Base-by-base conservation (phyloP, 2,888 invertebrate species). In the Pegoplata infirma region DNA sequence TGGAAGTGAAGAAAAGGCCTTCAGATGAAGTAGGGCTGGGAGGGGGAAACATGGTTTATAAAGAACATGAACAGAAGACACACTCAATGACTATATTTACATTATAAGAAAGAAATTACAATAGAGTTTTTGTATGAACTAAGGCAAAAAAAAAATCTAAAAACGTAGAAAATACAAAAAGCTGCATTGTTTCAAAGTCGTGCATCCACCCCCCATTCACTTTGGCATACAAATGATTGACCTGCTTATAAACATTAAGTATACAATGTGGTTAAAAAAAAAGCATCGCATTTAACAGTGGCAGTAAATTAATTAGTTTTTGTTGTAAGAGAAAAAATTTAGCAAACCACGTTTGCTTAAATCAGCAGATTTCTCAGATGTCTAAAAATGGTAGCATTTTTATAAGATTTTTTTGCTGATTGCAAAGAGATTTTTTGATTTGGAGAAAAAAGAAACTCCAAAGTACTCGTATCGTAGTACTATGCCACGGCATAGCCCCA, bases 1-100 rank as follows among this genome's bases (percentile, higher is more conserved):
- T 88, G 88, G 87, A 88, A 88, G 86, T 86, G 84, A 82, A 82
- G 79, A 82, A 61, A 36, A 44, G 32, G 12, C 32, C 14, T 17
- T 3, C 5, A 16, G 8, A 53, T n/a, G 2, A 47, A 10, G 32
- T n/a, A 36, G 58, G 49, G 8, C 5, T n/a, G 14, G 32, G 19
- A 36, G 58, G 49, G 8, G 12, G 8, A n/a, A 12, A 28, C 1
- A 58, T 3, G 36, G 12, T 40, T 28, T n/a, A 2, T 19, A 58
- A 19, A n/a, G 19, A 28, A 25, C 1, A 17, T 10, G 12, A 56
- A 1, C 17, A 44, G 17, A 19, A 40, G 51, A 40, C 12, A 17
- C 0, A 14, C 5, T 17, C 55, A 75, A 67, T 75, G 44, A 63
- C 68, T 68, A 56, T 49, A 68, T 74, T 46, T 36, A 51, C 55